A percentile compares a stretch with the other conserved stretches of the same genome.
Conservation (phyloP, 2,113 vertebrate species). For the Hucho hucho region DNA sequence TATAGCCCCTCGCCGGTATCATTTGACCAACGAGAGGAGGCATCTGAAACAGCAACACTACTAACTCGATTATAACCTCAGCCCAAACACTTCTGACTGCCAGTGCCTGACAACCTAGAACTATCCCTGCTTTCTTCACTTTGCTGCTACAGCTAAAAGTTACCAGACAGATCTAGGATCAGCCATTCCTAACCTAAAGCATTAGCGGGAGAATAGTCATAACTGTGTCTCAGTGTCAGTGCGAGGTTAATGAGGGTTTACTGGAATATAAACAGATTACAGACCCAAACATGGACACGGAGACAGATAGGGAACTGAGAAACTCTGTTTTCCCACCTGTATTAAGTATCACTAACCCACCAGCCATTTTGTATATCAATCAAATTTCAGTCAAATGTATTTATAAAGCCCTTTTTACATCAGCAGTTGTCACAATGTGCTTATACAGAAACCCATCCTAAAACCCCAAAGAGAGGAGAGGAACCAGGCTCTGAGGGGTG, state of each 20-base stretch:
- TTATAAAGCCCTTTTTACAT: too few relatives aligned
- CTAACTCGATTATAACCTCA: constrained; percentile 21
- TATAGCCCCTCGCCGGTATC: not conserved
- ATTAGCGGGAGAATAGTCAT: constrained; percentile 9
- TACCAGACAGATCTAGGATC: not conserved
- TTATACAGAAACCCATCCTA: too few relatives aligned
- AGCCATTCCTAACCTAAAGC: not conserved
- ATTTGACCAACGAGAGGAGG: constrained; percentile 12
- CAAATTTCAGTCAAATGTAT: too few relatives aligned
- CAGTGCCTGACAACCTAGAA: not conserved
- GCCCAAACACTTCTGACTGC: constrained; percentile 8
- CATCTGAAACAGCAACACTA: constrained; percentile 14
- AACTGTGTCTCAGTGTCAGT: constrained; percentile 3
- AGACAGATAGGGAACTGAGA: not conserved
- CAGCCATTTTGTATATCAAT: too few relatives aligned
- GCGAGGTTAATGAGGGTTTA: constrained; percentile 16
- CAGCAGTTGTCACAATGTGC: too few relatives aligned
- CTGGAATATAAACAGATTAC: constrained; percentile 23
- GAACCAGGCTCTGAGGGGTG: too few relatives aligned
- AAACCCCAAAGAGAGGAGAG: too few relatives aligned
- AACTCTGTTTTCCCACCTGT: constrained; percentile 1
- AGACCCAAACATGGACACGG: not conserved
- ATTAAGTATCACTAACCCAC: too few relatives aligned
- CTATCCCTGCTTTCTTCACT: not conserved
- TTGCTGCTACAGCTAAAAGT: not conserved